Base-by-base conservation (phyloP, 2,888 invertebrate species). In the Caenorhabditis sp. region DNA sequence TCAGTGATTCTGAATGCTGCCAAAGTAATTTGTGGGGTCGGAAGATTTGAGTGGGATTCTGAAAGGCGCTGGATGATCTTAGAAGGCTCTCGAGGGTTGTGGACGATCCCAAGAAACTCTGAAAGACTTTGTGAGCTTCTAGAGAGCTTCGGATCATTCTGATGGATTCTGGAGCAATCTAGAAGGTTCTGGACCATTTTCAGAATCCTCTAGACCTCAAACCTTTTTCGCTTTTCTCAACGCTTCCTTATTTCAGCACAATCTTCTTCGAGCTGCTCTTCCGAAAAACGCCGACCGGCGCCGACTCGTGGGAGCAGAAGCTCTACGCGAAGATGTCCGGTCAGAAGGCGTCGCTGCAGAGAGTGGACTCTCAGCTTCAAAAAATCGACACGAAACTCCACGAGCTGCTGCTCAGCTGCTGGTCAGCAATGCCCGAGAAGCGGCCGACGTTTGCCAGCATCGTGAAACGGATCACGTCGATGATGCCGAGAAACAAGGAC, bases 181-280 rank as follows among this genome's bases (percentile, higher is more conserved):
- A 38, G 6, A 38, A 10, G 38, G 12, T 10, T 10, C 38, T 38
- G 12, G 38, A 38, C 10, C 31, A 26, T 38, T 73, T 26, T 24
- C 5, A n/a, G 19, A 6, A 26, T 41, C n/a, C n/a, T n/a, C n/a
- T n/a, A n/a, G n/a, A n/a, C n/a, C n/a, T n/a, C n/a, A n/a, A n/a
- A n/a, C n/a, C n/a, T n/a, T n/a, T n/a, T n/a, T n/a, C n/a, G n/a
- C n/a, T n/a, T n/a, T 51, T 35, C 35, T 51, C 12, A 56, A 35
- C n/a, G 22, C 63, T 16, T 47, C 70, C 5, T 31, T 10, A 38
- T 82, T 88, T 49, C 90, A 96, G 98, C 66, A 98, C 98, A 74
- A 96, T 99, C 41, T 99, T 98, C 98, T 99, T 97, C 93, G 99
- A 99, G 94, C 94, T 99, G 76, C 94, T 90, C 8, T 85, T 88